Conservation (phyloP, 2,113 vertebrate species). For the Oncorhynchus gorbuscha region DNA sequence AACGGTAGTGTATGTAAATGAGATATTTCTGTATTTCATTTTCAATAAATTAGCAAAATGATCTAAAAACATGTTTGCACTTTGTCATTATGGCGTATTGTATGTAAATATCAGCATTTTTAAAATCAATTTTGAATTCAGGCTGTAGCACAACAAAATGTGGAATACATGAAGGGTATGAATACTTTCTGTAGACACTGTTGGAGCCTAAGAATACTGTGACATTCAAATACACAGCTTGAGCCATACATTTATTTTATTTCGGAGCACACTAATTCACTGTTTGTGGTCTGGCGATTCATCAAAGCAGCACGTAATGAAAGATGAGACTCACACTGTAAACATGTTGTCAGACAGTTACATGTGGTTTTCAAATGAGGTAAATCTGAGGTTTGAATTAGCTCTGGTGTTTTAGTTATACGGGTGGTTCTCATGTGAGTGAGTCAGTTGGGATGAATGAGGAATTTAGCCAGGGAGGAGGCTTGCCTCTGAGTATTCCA, state of each 20-base stretch:
- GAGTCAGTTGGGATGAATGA: conserved; percentile 50
- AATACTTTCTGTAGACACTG: too few species aligned
- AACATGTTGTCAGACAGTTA: background rate
- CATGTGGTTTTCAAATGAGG: background rate
- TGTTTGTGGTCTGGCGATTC: conserved; percentile 56
- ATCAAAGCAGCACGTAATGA: conserved; percentile 40
- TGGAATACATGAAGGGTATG: too few species aligned
- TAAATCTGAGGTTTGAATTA: background rate
- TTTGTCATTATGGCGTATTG: too few species aligned
- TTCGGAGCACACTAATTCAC: conserved; percentile 54
- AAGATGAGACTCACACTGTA: conserved; percentile 6
- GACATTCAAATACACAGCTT: conserved; percentile 59
- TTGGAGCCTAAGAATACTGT: conserved; percentile 49
- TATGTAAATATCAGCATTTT: too few species aligned
- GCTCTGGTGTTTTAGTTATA: background rate
- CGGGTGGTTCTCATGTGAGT: background rate
- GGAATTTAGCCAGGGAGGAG: conserved; percentile 38
- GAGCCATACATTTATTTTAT: conserved; percentile 51
- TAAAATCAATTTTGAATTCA: too few species aligned
- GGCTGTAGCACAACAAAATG: too few species aligned
- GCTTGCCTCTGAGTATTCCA: conserved; percentile 42
- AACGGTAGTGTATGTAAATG: too few species aligned
- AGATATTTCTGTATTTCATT: too few species aligned
- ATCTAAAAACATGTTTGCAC: too few species aligned
- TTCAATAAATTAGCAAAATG: too few species aligned